Base-by-base conservation (phyloP, 1,140 invertebrate species). In the Samia ricini region DNA sequence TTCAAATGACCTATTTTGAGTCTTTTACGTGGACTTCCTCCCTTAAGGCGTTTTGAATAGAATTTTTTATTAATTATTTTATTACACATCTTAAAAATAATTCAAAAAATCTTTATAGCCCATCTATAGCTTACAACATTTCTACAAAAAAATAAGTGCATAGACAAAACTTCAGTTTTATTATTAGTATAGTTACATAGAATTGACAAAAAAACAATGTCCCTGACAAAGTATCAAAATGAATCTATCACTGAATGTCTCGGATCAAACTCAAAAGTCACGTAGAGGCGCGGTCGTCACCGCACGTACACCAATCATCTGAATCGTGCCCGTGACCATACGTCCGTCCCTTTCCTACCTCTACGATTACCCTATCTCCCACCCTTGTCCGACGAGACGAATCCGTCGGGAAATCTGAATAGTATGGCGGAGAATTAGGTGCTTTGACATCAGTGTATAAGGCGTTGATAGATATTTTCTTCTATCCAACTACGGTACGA, bases 251-350 rank as follows among this genome's bases (percentile, higher is more conserved):
- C 22, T 21, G 64, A 55, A 62, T 20, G 22, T 60, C 26, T 60
- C 22, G 61, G 26, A 66, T 73, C 63, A 54, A 54, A 67, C 62
- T 76, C 71, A 67, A 76, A 77, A 85, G 84, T 89, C 84, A 89
- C 86, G 86, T 89, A 83, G 64, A 83, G 74, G 75, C 77, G 86
- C 86, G 86, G 86, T 87, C 77, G 77, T 68, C 74, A 77, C 65
- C 62, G 79, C 86, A 89, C 86, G 86, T 89, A 84, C 80, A 85
- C 80, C 86, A 89, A 89, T 89, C 86, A 87, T 89, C 82, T 82
- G 75, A 85, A 83, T 76, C 77, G 79, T 71, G 71, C 71, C 83
- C 82, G 83, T 88, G 82, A 85, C 85, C 81, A 77, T 76, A 79
- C 71, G 42, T 8, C 73, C 26, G 51, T 83, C 83, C 68, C 74